Evolutionary conservation across 2,888 invertebrate genomes (phyloP), one percentile per base, ranked within the genome.

Genomic region (Cosmia trapezina): DNA sequence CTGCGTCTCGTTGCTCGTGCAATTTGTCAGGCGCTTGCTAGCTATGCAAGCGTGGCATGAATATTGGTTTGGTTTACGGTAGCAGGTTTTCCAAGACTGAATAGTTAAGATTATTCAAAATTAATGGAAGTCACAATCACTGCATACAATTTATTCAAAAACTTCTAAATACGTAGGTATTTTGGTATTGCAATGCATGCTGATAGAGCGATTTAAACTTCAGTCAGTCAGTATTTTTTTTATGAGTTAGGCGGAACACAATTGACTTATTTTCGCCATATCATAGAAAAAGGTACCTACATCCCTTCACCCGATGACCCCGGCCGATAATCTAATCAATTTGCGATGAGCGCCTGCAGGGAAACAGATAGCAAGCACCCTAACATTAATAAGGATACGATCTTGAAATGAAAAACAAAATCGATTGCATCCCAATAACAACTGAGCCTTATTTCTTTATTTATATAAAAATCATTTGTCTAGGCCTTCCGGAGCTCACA

Each of bases 11-110:
- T 76, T 86, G 84, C 86, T 73, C 41, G n/a, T 37, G 37, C 37
- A 76, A 65, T 78, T 70, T 72, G 56, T 73, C 72, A 83, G 85
- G 85, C 86, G 78, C 80, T 83, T 53, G 53, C 37, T 33, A 61
- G 64, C 28, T 28, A 28, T 28, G 28, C 28, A 28, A 28, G 28
- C 28, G 28, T 28, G 45, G 47, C 37, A 14, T 45, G 56, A 68
- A 69, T 69, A 69, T 69, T 65, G 28, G 78, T 71, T 79, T 62
- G 22, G 14, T 17, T 51, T 14, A 45, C 12, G 7, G 19, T 45
- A n/a, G 43, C 9, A 45, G 4, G 11, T 54, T 19, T 53, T 4
- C 11, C 6, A 19, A 28, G 41, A 49, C 57, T 33, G 17, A 33
- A 8, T 37, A 22, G 19, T 17, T 19, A 2, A 41, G 9, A 53